Evolutionary conservation across 2,888 invertebrate species (phyloP).

Genomic region (Hemistola chrysoprasaria): DNA sequence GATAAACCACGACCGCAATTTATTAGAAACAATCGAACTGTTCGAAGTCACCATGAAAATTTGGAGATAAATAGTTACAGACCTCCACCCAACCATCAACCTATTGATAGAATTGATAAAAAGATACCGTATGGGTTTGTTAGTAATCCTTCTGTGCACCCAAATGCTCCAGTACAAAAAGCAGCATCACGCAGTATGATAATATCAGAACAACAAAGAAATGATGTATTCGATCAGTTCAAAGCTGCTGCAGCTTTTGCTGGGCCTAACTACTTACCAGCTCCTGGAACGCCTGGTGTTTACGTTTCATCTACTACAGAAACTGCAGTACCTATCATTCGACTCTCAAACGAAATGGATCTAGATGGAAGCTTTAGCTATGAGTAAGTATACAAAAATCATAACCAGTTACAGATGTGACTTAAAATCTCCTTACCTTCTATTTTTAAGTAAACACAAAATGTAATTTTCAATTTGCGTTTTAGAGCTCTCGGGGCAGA

Average conservation of each 20-base stretch:
- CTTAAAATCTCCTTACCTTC: no score
- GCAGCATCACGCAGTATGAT: constrained; percentile 56
- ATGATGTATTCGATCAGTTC: constrained; percentile 53
- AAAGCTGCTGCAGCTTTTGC: constrained; percentile 53
- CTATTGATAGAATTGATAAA: constrained; percentile 61
- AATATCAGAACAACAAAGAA: constrained; percentile 57
- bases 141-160: constrained; percentile 25
- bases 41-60: constrained; percentile 22
- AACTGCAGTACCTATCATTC: constrained; percentile 75
- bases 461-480: constrained; percentile 2
- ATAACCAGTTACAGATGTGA: no score
- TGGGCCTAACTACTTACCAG: constrained; percentile 51
- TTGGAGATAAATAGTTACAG: constrained; percentile 50
- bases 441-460: constrained; percentile 45
- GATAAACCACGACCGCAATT: no score
- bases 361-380: constrained; percentile 81
- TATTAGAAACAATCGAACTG: no score
- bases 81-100: constrained; percentile 45
- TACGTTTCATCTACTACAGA: constrained; percentile 69
- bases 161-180: constrained; percentile 37
- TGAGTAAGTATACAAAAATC: constrained; percentile 60
- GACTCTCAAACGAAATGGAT: constrained; percentile 80
- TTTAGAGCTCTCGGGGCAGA: constrained; percentile 74
- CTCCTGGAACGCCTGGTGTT: constrained; percentile 55
- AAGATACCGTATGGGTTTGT: constrained; percentile 46